These are phyloP conservation scores for Clytia hemisphaerica DNA, from an alignment of 30 jellyfish, hydroid and myxozoan species.

Conservation along the genomic window DNA sequence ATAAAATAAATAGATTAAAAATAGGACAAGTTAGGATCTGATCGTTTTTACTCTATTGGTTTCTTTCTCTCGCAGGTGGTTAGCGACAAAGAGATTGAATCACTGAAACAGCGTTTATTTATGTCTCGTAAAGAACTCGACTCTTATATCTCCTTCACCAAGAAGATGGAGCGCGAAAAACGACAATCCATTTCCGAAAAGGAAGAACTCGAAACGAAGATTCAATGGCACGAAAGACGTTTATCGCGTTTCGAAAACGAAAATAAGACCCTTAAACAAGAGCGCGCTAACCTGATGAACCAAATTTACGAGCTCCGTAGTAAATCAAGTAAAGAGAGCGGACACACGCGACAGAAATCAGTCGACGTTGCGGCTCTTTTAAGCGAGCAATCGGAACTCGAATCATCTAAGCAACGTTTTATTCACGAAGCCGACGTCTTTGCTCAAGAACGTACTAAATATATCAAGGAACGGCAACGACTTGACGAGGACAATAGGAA, in stretches of 20 bases:
- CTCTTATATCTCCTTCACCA: slow-evolving; percentile 86
- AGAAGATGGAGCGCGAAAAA: slow-evolving; percentile 94
- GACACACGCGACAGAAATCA: slow-evolving; percentile 27
- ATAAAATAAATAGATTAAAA: too few species aligned
- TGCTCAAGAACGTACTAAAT: slow-evolving; percentile 88
- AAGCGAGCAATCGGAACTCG: slow-evolving; percentile 54
- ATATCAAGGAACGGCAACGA: slow-evolving; percentile 85
- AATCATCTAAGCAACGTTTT: slow-evolving; percentile 68
- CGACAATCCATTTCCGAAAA: slow-evolving; percentile 90
- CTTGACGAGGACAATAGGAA: slow-evolving; percentile 91
- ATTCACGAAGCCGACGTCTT: slow-evolving; percentile 95
- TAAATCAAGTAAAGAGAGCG: slow-evolving; percentile 27
- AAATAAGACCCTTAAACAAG: slow-evolving; percentile 70
- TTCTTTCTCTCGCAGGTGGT: slow-evolving; percentile 41
- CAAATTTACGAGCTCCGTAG: slow-evolving; percentile 74
- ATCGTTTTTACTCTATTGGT: too few species aligned
- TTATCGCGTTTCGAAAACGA: slow-evolving; percentile 71
- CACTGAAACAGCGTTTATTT: slow-evolving; percentile 72
- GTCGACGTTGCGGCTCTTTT: slow-evolving; percentile 14
- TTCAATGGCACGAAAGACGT: slow-evolving; percentile 94
- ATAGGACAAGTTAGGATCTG: too few species aligned
- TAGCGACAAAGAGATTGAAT: slow-evolving; percentile 68
- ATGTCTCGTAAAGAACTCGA: slow-evolving; percentile 91
- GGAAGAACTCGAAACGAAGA: slow-evolving; percentile 83
- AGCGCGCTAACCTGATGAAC: slow-evolving; percentile 76